phyloP scores from a whole-genome alignment of 2,888 invertebrate species.

The Rhingia rostrata region DNA sequence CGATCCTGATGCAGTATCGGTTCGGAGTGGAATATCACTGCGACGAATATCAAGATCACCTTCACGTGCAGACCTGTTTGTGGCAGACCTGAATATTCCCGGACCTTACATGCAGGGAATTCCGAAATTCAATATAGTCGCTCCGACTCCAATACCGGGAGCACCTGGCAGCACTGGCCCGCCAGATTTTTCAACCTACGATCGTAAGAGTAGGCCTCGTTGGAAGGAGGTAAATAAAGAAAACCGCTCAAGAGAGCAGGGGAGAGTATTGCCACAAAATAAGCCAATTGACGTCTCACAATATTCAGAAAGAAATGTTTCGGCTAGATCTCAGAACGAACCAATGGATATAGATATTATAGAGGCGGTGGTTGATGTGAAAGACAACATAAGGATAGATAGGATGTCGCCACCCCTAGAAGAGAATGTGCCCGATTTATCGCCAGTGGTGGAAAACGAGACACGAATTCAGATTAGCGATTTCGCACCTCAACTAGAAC shows the following conservation, averaged over 20 bases:
- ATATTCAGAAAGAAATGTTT: constrained; percentile 72
- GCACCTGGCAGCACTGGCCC: constrained; percentile 67
- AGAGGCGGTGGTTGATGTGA: constrained; percentile 78
- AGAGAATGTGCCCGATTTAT: constrained; percentile 76
- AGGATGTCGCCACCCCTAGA: constrained; percentile 78
- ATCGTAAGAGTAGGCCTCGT: constrained; percentile 64
- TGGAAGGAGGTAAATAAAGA: constrained; percentile 77
- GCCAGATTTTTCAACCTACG: constrained; percentile 75
- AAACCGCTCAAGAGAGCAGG: constrained; percentile 56
- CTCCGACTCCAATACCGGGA: constrained; percentile 79
- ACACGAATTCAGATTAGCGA: constrained; percentile 79
- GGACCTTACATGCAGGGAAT: constrained; percentile 57
- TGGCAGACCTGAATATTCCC: constrained; percentile 82
- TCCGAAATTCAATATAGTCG: constrained; percentile 78
- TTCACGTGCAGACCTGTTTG: constrained; percentile 81
- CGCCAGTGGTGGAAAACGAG: constrained; percentile 77
- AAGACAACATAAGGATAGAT: constrained; percentile 79
- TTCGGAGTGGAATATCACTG: constrained; percentile 81
- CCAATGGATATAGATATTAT: constrained; percentile 78
- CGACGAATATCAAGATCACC: constrained; percentile 81
- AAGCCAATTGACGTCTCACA: constrained; percentile 80
- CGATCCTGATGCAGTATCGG: constrained; percentile 80
- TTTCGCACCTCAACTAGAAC: constrained; percentile 73
- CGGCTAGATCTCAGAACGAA: constrained; percentile 14
- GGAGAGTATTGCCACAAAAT: constrained; percentile 78